A percentile compares a stretch with the other conserved stretches of the same genome.
phyloP scores from a whole-genome alignment of 2,113 vertebrate species.

The Notiomystis cincta region DNA sequence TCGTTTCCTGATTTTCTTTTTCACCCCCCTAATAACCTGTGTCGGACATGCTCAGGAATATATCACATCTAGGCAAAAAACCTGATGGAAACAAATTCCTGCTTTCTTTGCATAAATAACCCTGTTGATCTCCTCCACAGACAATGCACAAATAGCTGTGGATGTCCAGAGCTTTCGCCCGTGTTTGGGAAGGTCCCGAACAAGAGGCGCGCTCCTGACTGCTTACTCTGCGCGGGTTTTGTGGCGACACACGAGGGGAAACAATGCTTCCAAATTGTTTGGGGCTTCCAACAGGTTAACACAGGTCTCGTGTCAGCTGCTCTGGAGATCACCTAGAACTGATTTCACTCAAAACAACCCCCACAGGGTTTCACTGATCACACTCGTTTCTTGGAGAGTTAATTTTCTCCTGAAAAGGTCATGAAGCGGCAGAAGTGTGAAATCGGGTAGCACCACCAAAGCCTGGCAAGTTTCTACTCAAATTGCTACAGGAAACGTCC shows the following conservation, averaged over 20 bases:
- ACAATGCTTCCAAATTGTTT: background rate
- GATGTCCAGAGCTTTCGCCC: background rate
- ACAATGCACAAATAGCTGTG: background rate
- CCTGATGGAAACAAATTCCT: background rate
- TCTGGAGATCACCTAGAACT: background rate
- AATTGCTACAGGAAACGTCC: background rate
- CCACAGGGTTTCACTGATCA: background rate
- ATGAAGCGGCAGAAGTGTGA: background rate
- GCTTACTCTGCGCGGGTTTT: conserved; percentile 9
- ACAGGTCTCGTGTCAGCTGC: background rate
- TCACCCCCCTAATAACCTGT: background rate
- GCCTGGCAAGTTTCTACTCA: background rate
- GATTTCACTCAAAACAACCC: background rate
- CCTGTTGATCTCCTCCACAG: background rate
- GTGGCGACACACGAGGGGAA: background rate
- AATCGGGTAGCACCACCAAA: background rate
- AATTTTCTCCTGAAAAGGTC: background rate
- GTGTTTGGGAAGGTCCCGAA: background rate
- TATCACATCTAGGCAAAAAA: background rate
- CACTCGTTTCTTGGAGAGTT: background rate
- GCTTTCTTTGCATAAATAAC: background rate
- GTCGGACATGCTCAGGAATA: background rate
- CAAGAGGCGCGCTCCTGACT: background rate
- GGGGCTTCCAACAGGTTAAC: background rate
- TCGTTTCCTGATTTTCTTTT: background rate